phyloP scores from a whole-genome alignment of 2,888 invertebrate genomes.

The Chelonus formosanus region DNA sequence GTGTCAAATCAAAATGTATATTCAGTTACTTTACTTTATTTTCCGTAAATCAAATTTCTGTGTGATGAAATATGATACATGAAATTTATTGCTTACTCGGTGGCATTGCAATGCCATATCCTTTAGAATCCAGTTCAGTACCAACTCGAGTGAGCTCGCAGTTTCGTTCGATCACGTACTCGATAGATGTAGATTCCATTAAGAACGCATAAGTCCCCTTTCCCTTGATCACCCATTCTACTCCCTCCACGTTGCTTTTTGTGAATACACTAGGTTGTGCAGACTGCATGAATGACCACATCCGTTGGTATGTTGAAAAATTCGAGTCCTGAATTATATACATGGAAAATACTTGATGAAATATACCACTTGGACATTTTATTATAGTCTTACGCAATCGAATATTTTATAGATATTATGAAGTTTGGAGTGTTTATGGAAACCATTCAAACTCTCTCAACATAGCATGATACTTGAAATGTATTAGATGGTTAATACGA shows the following conservation, averaged over 20 bases:
- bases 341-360: neutral
- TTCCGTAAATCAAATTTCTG: neutral
- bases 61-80: neutral
- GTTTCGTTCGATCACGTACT: slow-evolving; percentile 87
- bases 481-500: neutral
- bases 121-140: slow-evolving; percentile 85
- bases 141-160: slow-evolving; percentile 88
- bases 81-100: slow-evolving; percentile 73
- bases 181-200: slow-evolving; percentile 95
- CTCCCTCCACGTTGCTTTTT: slow-evolving; percentile 84
- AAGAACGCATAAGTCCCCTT: slow-evolving; percentile 90
- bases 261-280: slow-evolving; percentile 85
- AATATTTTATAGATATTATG: neutral
- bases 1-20: neutral
- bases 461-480: neutral
- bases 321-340: slow-evolving; percentile 77
- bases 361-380: neutral
- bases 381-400: no score
- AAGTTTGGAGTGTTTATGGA: neutral
- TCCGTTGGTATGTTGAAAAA: slow-evolving; percentile 86
- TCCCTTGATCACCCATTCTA: slow-evolving; percentile 81
- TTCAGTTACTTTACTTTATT: neutral
- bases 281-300: slow-evolving; percentile 93
- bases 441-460: neutral
- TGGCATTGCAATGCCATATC: slow-evolving; percentile 92